Base-by-base conservation (phyloP, 2,797 vertebrate genomes). In the Aselliscus stoliczkanus region DNA sequence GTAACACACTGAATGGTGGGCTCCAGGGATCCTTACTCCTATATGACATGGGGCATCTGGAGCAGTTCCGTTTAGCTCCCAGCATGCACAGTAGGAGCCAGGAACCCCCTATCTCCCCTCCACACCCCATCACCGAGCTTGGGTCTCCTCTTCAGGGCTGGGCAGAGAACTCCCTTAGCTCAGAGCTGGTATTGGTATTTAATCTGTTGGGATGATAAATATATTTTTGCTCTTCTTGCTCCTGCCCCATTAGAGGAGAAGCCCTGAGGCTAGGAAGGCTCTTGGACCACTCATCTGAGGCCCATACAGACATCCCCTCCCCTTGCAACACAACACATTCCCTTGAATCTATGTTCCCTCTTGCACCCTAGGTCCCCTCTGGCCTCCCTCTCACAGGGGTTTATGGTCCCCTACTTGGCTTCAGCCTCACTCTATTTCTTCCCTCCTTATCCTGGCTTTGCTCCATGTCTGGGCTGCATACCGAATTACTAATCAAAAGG, bases 401-500 rank as follows among this genome's bases (percentile, higher is more conserved):
- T 76, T 12, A 15, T 27, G 82, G 39, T 60, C 31, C 52, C 47
- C 65, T 50, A 20, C 70, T 76, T 80, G 67, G 72, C 90, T 60
- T 76, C 75, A 31, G 60, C 65, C 47, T 93, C 80, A 27, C 34
- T 90, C 37, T 83, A 52, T 31, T 83, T 75, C 60, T 69, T 62
- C 42, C 29, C 47, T 90, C 69, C 47, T 70, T 90, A 34, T 17
- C n/a, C 69, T 95, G 93, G 94, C 89, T 95, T 90, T 93, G 37
- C 70, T 86, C 92, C 91, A 89, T 10, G 69, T 77, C 90, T 94
- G 77, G 76, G 37, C 64, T 90, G 90, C 94, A 94, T 95, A 94
- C 70, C 0, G 56, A 97, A 96, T 95, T 93, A 90, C 97, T 96
- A 97, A 95, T 95, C 90, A 90, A 94, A 97, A 67, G 64, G 90